Evolutionary conservation across 2,113 vertebrate species (phyloP).

Genomic region (Prietella phreatophila): DNA sequence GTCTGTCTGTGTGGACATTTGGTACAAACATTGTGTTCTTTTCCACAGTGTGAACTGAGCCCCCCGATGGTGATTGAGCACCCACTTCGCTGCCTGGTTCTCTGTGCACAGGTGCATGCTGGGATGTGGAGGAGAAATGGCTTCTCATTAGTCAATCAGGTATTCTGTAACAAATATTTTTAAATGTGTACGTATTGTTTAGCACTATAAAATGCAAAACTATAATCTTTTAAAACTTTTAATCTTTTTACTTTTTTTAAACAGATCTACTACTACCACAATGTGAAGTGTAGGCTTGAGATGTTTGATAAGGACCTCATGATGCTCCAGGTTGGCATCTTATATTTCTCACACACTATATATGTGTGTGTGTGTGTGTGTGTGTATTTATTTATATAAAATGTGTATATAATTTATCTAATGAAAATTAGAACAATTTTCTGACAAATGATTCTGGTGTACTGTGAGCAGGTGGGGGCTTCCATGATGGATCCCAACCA

Average conservation of each 20-base stretch:
- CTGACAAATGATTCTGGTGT: neutral
- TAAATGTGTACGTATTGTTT: neutral
- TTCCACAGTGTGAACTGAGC: constrained; percentile 88
- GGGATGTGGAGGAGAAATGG: constrained; percentile 99
- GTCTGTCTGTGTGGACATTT: neutral
- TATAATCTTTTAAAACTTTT: too few relatives aligned
- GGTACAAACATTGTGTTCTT: neutral
- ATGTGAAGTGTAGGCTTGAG: constrained; percentile 95
- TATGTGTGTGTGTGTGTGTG: neutral
- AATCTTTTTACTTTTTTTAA: constrained; percentile 4
- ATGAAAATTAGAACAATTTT: too few relatives aligned
- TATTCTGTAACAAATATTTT: constrained; percentile 56
- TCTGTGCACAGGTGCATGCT: constrained; percentile 97
- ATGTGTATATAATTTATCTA: too few relatives aligned
- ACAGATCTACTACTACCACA: constrained; percentile 99
- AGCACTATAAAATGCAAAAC: neutral
- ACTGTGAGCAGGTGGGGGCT: constrained; percentile 81
- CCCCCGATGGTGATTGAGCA: constrained; percentile 94
- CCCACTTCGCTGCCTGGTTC: constrained; percentile 89
- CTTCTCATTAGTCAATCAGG: constrained; percentile 97
- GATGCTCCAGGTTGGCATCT: constrained; percentile 85
- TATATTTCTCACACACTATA: too few relatives aligned
- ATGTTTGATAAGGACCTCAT: constrained; percentile 98
- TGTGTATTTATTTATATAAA: too few relatives aligned
- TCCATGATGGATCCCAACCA: constrained; percentile 99